These are phyloP conservation scores for Acomys russatus DNA, from an alignment of 2,797 vertebrate genomes.

Conservation along the genomic window DNA sequence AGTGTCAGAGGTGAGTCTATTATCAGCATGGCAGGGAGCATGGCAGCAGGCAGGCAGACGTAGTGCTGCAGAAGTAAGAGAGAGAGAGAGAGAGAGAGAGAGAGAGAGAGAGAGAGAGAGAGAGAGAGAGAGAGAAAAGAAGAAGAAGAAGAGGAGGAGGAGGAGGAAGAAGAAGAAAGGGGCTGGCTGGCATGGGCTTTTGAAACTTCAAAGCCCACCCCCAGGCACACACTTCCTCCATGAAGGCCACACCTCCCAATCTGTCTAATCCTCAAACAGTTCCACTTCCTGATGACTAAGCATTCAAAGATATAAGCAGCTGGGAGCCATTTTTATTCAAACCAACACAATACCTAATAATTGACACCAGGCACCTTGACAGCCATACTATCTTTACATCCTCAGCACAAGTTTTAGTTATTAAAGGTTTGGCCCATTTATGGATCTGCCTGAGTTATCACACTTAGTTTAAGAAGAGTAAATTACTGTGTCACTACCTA, in stretches of 20 bases:
- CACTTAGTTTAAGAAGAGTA: background rate
- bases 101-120: background rate
- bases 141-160: too few relatives aligned
- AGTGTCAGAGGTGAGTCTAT: background rate
- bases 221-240: background rate
- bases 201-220: background rate
- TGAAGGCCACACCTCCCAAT: background rate
- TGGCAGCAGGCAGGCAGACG: background rate
- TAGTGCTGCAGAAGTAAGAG: background rate
- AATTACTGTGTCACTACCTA: background rate
- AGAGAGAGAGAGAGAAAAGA: too few relatives aligned
- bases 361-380: background rate
- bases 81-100: too few relatives aligned
- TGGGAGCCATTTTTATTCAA: background rate
- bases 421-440: background rate
- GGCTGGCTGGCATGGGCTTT: background rate
- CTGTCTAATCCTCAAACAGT: background rate
- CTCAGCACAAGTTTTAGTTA: constrained; percentile 29
- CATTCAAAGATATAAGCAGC: background rate
- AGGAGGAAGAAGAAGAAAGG: background rate
- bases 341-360: background rate
- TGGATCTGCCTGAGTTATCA: background rate
- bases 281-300: background rate
- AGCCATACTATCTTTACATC: background rate
- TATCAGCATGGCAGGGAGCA: background rate